Conservation (phyloP, 2,113 vertebrate genomes). For the Nematolebias whitei region DNA sequence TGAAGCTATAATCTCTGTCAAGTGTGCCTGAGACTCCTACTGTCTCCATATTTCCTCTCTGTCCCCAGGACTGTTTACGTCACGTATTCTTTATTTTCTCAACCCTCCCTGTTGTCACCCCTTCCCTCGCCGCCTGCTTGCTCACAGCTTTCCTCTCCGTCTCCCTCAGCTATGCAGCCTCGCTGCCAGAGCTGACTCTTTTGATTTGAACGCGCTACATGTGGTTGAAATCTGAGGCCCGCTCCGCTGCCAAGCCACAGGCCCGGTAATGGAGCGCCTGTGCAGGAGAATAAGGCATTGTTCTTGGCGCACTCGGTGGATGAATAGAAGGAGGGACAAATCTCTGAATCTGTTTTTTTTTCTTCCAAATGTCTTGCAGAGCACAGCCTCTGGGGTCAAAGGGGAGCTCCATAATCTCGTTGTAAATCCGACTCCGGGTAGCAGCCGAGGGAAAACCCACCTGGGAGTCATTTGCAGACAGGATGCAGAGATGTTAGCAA, state of each 20-base stretch:
- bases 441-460: conserved; percentile 32
- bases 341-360: conserved; percentile 5
- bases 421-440: conserved; percentile 67
- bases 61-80: conserved; percentile 46
- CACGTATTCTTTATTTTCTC: conserved; percentile 55
- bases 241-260: conserved; percentile 89
- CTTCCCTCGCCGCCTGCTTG: conserved; percentile 17
- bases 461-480: conserved; percentile 67
- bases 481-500: conserved; percentile 50
- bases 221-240: conserved; percentile 96
- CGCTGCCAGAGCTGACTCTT: conserved; percentile 87
- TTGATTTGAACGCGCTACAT: conserved; percentile 91
- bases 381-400: conserved; percentile 67
- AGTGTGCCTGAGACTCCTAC: conserved; percentile 33
- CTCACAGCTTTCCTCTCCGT: conserved; percentile 44
- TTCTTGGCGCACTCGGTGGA: conserved; percentile 80
- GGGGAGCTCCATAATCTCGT: conserved; percentile 65
- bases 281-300: conserved; percentile 89
- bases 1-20: conserved; percentile 47
- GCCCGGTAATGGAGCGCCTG: conserved; percentile 84
- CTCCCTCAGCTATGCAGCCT: conserved; percentile 82
- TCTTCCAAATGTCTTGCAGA: too few species aligned
- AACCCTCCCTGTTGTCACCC: conserved; percentile 33
- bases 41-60: conserved; percentile 31
- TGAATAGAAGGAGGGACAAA: conserved; percentile 55